Evolutionary conservation across 2,888 invertebrate species (phyloP), one percentile per base, ranked within the genome.

Genomic region (Gasteruption jaculator): DNA sequence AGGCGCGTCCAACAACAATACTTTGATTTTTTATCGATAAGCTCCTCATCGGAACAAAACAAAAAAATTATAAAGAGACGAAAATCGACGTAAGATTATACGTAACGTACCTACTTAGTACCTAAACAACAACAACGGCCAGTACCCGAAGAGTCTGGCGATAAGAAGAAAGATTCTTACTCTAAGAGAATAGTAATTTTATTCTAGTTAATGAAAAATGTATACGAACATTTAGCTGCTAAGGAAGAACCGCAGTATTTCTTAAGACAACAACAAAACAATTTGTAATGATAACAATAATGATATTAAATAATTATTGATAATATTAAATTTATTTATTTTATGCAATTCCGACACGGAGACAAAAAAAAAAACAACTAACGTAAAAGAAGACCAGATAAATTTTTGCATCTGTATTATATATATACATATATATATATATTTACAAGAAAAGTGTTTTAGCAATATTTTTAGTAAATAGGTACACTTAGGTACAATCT

Each of bases 141-240:
- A n/a, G n/a, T n/a, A n/a, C n/a, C n/a, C n/a, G n/a, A n/a, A n/a
- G 46, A 45, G 41, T 50, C 51, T 54, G 56, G 55, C 53, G 59
- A 55, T 55, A n/a, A n/a, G n/a, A n/a, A n/a, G n/a, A n/a, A n/a
- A n/a, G n/a, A n/a, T n/a, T n/a, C n/a, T n/a, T n/a, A 53, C 54
- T 50, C 55, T 58, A n/a, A n/a, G n/a, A n/a, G n/a, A 57, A 57
- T 54, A 60, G 59, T 63, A 63, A 63, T 56, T 57, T 63, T 66
- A 69, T 65, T 68, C 70, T 71, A 69, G 70, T 70, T 68, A 68
- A 67, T 65, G 61, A 68, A n/a, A n/a, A n/a, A 66, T 70, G 70
- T 71, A 71, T 71, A 71, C 70, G 70, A 71, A 56, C n/a, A n/a
- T n/a, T n/a, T 70, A 70, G 64, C 58, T 57, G 60, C 60, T 68